Base-by-base conservation (phyloP, 2,113 vertebrate species). In the Puntigrus tetrazona region DNA sequence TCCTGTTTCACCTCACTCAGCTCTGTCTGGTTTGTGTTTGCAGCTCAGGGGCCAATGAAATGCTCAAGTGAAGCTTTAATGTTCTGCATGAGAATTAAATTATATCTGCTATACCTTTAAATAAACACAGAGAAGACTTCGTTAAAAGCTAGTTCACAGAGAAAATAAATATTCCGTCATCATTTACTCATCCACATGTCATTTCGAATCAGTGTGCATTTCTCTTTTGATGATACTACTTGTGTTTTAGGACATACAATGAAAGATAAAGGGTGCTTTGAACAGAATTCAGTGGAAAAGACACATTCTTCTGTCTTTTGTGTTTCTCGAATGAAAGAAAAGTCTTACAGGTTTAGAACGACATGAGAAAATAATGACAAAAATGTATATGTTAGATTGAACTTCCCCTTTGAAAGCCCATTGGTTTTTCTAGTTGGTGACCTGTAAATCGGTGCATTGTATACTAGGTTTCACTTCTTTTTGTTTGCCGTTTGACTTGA, bases 1-100 rank as follows among this genome's bases (percentile, higher is more conserved):
- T 89, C 86, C 88, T 87, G 85, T 88, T 86, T 88, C 73, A 47
- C 82, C 87, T 86, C 61, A 73, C 65, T 84, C 55, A 76, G 43
- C 72, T 47, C 6, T 31, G 55, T 76, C 47, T 85, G 76, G 86
- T 74, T 74, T 87, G 69, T 85, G 57, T 83, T 87, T 85, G 77
- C 83, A 85, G 81, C 79, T 34, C 31, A 45, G 55, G 41, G 83
- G 61, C 43, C 73, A 67, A 84, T 61, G 84, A 59, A 87, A 82
- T 50, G 73, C 38, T 69, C 81, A 57, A 74, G 69, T 63, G 50
- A 78, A 75, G 25, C 55, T 27, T 73, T 63, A 84, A 36, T 72
- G 47, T 65, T 65, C 78, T 78, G 78, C 8, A 80, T n/a, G 50
- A 36, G 18, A 80, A 67, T 29, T 0, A 9, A 61, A 78, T 82